These are phyloP conservation scores for Daphoenositta chrysoptera DNA, from an alignment of 2,113 vertebrate species.

Conservation along the genomic window DNA sequence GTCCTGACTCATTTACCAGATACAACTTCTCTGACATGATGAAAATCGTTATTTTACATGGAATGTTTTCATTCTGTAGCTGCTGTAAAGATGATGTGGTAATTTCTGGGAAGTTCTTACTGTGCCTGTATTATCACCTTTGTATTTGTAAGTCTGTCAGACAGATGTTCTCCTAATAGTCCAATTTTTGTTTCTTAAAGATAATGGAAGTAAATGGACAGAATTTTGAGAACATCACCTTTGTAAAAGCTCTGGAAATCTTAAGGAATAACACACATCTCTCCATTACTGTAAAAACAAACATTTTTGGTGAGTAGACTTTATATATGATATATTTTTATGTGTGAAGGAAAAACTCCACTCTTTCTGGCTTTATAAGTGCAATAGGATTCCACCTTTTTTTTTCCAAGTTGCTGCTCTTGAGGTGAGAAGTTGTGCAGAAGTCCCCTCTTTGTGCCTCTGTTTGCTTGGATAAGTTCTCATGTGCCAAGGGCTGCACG, in stretches of 20 bases:
- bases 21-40: not conserved
- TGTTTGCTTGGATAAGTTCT: not conserved
- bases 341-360: not conserved
- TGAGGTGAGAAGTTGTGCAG: not conserved
- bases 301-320: conserved; percentile 90
- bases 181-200: conserved; percentile 66
- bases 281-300: conserved; percentile 95
- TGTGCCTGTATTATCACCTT: not conserved
- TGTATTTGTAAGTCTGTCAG: not conserved
- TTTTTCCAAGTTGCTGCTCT: not conserved
- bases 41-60: not conserved
- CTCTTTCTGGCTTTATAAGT: not conserved
- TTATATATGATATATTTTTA: not conserved
- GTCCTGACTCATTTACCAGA: not conserved
- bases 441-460: not conserved
- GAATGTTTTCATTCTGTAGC: not conserved
- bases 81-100: not conserved
- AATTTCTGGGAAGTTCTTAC: not conserved
- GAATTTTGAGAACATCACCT: conserved; percentile 96
- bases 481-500: not conserved
- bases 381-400: not conserved
- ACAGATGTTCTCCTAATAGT: not conserved
- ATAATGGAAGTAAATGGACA: conserved; percentile 98
- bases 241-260: conserved; percentile 91
- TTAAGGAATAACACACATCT: conserved; percentile 94